Base-by-base conservation (phyloP, 1,140 invertebrate genomes). In the Heliconius melpomene region DNA sequence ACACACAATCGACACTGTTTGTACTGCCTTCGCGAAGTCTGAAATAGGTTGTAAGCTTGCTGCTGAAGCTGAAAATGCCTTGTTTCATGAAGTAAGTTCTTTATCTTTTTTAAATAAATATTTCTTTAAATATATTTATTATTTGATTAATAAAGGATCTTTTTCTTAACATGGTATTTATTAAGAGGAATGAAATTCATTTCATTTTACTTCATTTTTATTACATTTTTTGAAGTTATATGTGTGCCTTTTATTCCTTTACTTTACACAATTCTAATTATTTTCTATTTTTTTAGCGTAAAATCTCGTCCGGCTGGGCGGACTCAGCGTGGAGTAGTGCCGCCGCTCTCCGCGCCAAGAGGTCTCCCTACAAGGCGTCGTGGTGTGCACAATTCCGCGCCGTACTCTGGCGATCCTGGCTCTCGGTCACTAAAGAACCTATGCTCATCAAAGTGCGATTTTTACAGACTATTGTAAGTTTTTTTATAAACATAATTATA, bases 321-420 rank as follows among this genome's bases (percentile, higher is more conserved):
- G 94, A 94, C 57, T 84, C 88, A 0, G 87, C 91, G 29, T 94
- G 93, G 93, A 84, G 89, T 0, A 88, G 84, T 8, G 83, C 85
- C 23, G 84, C 84, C 7, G 80, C 87, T 13, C 50, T 88, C 32
- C 86, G 90, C 54, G 79, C 84, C 7, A 88, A 79, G 26, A 89
- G 88, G 23, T 96, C 95, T 5, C 95, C 96, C 8, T 99, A 98
- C 94, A 98, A 98, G 94, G 97, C 97, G 13, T 96, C 96, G 1
- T 99, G 98, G 98, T 97, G 96, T 77, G 96, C 96, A 80, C 99
- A 99, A 94, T 98, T 99, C 90, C 92, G 96, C 9, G 98, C 97
- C 0, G 96, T 99, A 5, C 93, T 99, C 5, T 99, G 98, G 98
- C 95, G 98, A 73, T 98, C 98, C 18, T 98, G 97, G 96, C 92